Conservation (phyloP, 2,888 invertebrate species). For the Ornithoptera priamus region DNA sequence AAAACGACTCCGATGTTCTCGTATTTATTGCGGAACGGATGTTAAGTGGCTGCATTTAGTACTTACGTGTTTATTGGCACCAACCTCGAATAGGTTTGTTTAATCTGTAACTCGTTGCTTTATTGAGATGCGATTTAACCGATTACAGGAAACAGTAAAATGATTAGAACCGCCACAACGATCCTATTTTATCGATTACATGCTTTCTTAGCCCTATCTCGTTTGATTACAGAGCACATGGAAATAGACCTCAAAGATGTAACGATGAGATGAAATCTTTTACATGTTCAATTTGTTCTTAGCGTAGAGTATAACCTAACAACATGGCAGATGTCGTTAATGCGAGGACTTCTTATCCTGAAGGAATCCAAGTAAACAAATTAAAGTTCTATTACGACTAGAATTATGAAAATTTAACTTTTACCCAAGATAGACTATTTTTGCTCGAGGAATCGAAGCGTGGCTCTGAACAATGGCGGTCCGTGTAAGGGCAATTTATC, state of each 20-base stretch:
- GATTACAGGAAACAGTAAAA: not conserved
- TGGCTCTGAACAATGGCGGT: slow-evolving; percentile 10
- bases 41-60: slow-evolving; percentile 26
- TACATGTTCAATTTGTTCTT: too few species aligned
- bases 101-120: not conserved
- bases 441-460: slow-evolving; percentile 17
- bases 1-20: slow-evolving; percentile 33
- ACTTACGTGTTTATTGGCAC: slow-evolving; percentile 5
- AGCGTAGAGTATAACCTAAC: too few species aligned
- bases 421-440: not conserved
- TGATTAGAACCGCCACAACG: too few species aligned
- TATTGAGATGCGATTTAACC: too few species aligned
- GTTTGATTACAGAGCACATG: too few species aligned
- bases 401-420: not conserved
- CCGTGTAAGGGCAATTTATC: slow-evolving; percentile 20
- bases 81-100: not conserved
- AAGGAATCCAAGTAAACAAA: not conserved
- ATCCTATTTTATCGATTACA: too few species aligned
- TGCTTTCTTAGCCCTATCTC: too few species aligned
- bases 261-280: too few species aligned
- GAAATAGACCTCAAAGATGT: too few species aligned
- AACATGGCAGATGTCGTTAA: too few species aligned
- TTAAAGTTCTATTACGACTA: not conserved
- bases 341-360: too few species aligned
- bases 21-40: slow-evolving; percentile 34